Evolutionary conservation across 2,113 vertebrate species (phyloP).

Genomic region (Origma solitaria): DNA sequence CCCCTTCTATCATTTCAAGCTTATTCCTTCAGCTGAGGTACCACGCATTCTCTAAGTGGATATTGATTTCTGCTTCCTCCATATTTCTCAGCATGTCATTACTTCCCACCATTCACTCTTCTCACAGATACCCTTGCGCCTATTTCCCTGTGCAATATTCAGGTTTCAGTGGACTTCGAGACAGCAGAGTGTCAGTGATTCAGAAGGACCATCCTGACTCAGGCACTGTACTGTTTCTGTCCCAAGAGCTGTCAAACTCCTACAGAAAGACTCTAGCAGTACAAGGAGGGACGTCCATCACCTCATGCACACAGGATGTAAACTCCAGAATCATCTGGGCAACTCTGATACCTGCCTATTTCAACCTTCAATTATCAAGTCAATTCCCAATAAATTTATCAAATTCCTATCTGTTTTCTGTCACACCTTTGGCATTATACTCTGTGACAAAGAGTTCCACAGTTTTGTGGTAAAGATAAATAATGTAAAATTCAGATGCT

Average conservation of each 20-base stretch:
- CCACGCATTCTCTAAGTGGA: not conserved
- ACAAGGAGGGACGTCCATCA: not conserved
- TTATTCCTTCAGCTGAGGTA: not conserved
- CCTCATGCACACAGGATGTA: fast-evolving
- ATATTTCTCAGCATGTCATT: not conserved
- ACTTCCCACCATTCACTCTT: not conserved
- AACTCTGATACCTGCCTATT: not conserved
- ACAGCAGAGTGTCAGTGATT: not conserved
- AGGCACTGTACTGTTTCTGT: fast-evolving
- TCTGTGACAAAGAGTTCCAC: not conserved
- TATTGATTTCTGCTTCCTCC: not conserved
- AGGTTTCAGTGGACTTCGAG: not conserved
- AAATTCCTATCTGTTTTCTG: not conserved
- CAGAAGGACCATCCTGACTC: not conserved
- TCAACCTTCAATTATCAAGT: not conserved
- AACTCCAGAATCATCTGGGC: not conserved
- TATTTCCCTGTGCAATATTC: not conserved
- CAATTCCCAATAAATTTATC: not conserved
- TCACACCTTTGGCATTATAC: not conserved
- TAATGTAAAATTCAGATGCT: not conserved
- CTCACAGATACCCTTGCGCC: fast-evolving
- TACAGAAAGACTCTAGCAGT: not conserved
- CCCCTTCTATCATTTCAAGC: not conserved
- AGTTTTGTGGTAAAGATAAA: not conserved
- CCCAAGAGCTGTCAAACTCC: not conserved